Evolutionary conservation across 2,888 invertebrate species (phyloP), one percentile per base, ranked within the genome.

Genomic region (Aquatica leii): DNA sequence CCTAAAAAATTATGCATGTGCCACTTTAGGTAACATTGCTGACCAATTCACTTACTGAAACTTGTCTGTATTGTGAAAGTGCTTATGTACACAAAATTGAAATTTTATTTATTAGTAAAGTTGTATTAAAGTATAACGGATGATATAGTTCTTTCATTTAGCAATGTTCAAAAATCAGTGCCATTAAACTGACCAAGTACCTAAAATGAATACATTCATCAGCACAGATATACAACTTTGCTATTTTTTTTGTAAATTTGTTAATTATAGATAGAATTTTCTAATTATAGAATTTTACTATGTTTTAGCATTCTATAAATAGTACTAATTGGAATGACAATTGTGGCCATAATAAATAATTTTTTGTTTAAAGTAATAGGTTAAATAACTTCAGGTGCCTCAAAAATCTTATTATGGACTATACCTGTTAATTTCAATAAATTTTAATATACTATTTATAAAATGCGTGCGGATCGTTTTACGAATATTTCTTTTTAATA

Each of bases 1-100:
- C 15, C 17, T 46, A 46, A 67, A 17, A 60, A 35, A 71, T 73
- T 66, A 69, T 71, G 75, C 74, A 76, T 76, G 68, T 70, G 69
- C 68, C 72, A 68, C 56, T 68, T 65, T 69, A 70, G 73, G 73
- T 71, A 71, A 71, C 71, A 74, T 74, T 75, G 77, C 77, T 70
- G 79, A 79, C 79, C 79, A 79, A 79, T 77, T 75, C 75, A 76
- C 69, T 70, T 74, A 73, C 74, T 70, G 73, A 72, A 71, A 70
- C 61, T 64, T 60, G 11, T 58, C 37, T 51, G 37, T 53, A 66
- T 20, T 48, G 46, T 48, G 43, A 50, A 52, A 56, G 48, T 49
- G 6, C 15, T 52, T 11, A 41, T 12, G 54, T 51, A 58, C 52
- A 53, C 35, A 57, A 14, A 43, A 46, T 57, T 49, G 43, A 24